Evolutionary conservation across 2,113 vertebrate genomes (phyloP).

Genomic region (Triplophysa tibetana): DNA sequence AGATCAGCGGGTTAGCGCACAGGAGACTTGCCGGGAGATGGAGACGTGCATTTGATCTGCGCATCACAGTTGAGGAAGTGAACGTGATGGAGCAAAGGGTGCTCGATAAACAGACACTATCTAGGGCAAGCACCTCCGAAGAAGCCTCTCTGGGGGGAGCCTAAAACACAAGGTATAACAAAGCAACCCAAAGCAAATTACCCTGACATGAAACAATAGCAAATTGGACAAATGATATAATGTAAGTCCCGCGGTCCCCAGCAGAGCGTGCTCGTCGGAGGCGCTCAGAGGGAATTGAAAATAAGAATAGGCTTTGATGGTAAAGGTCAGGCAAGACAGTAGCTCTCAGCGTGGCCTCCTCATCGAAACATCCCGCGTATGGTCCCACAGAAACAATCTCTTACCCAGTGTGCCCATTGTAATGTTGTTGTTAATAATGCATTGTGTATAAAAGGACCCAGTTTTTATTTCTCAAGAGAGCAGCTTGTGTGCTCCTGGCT

Average conservation of each 20-base stretch:
- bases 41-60: slow-evolving; percentile 74
- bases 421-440: slow-evolving; percentile 66
- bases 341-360: slow-evolving; percentile 61
- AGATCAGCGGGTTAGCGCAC: slow-evolving; percentile 61
- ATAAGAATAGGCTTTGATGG: slow-evolving; percentile 76
- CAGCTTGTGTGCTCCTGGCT: slow-evolving; percentile 58
- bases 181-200: slow-evolving; percentile 82
- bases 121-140: slow-evolving; percentile 73
- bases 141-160: slow-evolving; percentile 66
- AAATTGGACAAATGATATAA: slow-evolving; percentile 84
- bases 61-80: slow-evolving; percentile 72
- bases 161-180: slow-evolving; percentile 76
- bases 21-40: slow-evolving; percentile 68
- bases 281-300: slow-evolving; percentile 74
- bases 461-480: slow-evolving; percentile 62
- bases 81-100: slow-evolving; percentile 74
- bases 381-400: slow-evolving; percentile 59
- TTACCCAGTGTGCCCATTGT: slow-evolving; percentile 69
- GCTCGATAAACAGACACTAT: slow-evolving; percentile 79
- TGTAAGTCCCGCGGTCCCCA: slow-evolving; percentile 77
- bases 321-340: slow-evolving; percentile 78
- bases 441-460: slow-evolving; percentile 56
- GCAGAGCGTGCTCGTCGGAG: slow-evolving; percentile 68
- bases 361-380: slow-evolving; percentile 57
- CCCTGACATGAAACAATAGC: slow-evolving; percentile 82